Conservation (phyloP, 2,113 vertebrate species). For the Peromyscus polionotus region DNA sequence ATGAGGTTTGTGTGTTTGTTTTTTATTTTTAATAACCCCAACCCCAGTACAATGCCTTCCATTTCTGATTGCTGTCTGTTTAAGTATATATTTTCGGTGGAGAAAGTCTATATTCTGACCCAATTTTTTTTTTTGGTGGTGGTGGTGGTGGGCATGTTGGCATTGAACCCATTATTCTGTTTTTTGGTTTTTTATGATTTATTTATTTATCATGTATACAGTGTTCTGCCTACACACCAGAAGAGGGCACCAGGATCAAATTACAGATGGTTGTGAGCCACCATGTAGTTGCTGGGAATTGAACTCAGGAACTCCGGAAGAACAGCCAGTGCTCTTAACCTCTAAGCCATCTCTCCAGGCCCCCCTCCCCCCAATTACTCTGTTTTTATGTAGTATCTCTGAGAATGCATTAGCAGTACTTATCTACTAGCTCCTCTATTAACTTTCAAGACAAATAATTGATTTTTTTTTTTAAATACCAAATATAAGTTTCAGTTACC, state of each 20-base stretch:
- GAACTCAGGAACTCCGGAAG: too few relatives aligned
- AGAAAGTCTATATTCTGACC: neutral
- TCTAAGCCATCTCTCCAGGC: too few relatives aligned
- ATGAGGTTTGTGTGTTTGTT: neutral
- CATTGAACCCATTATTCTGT: neutral
- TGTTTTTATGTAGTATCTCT: neutral
- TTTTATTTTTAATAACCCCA: neutral
- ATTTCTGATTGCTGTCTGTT: neutral
- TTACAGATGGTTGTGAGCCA: too few relatives aligned
- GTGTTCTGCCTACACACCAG: too few relatives aligned
- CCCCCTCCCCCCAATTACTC: too few relatives aligned
- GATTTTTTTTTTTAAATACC: neutral
- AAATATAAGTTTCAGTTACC: neutral
- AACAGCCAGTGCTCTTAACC: too few relatives aligned
- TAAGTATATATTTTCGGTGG: neutral
- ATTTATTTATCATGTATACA: too few relatives aligned
- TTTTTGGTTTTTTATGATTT: too few relatives aligned
- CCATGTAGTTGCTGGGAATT: too few relatives aligned
- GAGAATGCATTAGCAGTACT: neutral
- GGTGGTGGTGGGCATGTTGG: too few relatives aligned
- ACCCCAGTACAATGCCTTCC: neutral
- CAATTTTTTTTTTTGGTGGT: too few relatives aligned
- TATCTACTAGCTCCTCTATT: neutral
- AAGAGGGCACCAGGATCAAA: too few relatives aligned
- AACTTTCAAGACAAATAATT: conserved; percentile 49